phyloP scores from a whole-genome alignment of 2,113 vertebrate genomes.

The Centrocercus urophasianus region DNA sequence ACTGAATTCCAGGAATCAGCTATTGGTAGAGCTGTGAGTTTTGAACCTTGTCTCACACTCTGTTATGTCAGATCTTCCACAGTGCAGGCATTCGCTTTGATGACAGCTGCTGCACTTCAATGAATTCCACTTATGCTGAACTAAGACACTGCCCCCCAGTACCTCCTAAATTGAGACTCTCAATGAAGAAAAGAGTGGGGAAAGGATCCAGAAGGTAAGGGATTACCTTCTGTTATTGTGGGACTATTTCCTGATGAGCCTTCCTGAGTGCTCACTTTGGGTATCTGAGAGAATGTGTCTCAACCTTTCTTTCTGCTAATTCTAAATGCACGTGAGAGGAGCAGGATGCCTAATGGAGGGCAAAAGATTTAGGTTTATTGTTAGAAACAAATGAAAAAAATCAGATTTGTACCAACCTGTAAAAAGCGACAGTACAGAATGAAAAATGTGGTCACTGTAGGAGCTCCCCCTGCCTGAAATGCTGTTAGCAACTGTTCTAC shows the following conservation, averaged over 20 bases:
- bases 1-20: background rate
- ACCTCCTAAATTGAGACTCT: background rate
- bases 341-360: background rate
- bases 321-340: background rate
- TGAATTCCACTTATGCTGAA: background rate
- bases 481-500: background rate
- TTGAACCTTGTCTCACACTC: background rate
- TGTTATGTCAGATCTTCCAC: rapidly evolving
- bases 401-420: background rate
- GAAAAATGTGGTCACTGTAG: background rate
- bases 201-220: background rate
- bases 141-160: background rate
- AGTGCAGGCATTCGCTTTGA: background rate
- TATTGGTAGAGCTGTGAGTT: background rate
- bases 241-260: background rate
- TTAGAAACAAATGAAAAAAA: background rate
- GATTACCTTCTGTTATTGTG: background rate
- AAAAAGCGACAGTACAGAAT: background rate
- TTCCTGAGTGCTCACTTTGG: background rate
- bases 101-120: background rate
- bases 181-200: rapidly evolving
- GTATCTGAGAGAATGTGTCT: background rate
- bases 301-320: background rate
- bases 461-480: background rate
- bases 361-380: background rate